Evolutionary conservation across 1,140 invertebrate genomes (phyloP), one percentile per base, ranked within the genome.

Genomic region (Polyergus mexicanus): DNA sequence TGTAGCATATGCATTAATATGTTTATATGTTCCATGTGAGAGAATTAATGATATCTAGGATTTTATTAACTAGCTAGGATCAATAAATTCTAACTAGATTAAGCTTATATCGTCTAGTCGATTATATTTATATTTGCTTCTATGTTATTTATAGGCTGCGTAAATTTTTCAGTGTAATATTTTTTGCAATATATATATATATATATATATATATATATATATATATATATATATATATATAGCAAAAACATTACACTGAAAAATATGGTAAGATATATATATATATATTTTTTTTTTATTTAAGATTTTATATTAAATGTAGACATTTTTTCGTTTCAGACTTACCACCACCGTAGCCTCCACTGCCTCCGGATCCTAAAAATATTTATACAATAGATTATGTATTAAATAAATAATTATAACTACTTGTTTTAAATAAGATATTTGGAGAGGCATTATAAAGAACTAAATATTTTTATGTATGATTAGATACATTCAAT

Each of bases 131-230:
- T 38, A 74, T 0, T 38, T 35, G 13, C 22, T 56, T 56, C 47
- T 54, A 22, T 72, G 32, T 56, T 56, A 56, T n/a, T 54, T 74
- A 4, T 22, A 72, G 25, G 28, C n/a, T 75, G 11, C 0, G 1
- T 60, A 60, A 75, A 58, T 58, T 58, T 74, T 74, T 74, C 1
- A 38, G 16, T 2, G 13, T 35, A 54, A 74, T 74, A 56, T 35
- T 22, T 56, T 56, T 16, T 69, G 0, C 41, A 65, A 28, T 69
- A 6, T 69, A 6, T 28, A 78, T 22, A 19, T 22, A n/a, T 28
- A 69, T 16, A 47, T 25, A 16, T 54, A 38, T 35, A 28, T 47
- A 51, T 19, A 66, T n/a, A n/a, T n/a, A n/a, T n/a, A n/a, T n/a
- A n/a, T n/a, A n/a, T n/a, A n/a, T n/a, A n/a, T n/a, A n/a, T n/a